Percentiles rank a stretch among this genome's conserved stretches.
Conservation (phyloP, 2,888 invertebrate species). For the Smittia sp. region DNA sequence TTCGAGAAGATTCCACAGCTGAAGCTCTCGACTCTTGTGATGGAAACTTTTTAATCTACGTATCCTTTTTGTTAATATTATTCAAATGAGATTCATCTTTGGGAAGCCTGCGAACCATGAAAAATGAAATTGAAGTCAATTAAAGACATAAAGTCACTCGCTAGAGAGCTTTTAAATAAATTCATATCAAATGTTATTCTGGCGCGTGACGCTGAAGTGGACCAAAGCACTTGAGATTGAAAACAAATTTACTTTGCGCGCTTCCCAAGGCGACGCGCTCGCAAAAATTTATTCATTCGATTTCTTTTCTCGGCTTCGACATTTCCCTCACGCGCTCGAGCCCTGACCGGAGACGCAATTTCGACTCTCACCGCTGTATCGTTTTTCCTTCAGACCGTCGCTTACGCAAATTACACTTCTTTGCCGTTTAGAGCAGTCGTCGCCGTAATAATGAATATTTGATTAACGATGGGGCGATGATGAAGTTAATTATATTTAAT, state of each 20-base stretch:
- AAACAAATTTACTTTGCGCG: neutral
- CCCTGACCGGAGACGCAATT: neutral
- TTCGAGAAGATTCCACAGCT: neutral
- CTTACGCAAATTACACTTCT: neutral
- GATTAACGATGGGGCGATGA: slow-evolving; percentile 36
- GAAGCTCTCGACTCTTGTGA: neutral
- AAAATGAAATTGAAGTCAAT: slow-evolving; percentile 24
- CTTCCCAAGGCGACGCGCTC: neutral
- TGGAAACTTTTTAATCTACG: slow-evolving; percentile 13
- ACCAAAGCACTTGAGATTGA: slow-evolving; percentile 10
- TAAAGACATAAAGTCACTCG: neutral
- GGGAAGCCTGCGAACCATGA: neutral
- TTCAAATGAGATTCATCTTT: slow-evolving; percentile 25
- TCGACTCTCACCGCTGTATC: neutral
- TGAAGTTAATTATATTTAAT: slow-evolving; percentile 40
- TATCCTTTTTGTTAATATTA: slow-evolving; percentile 13
- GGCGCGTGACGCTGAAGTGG: neutral
- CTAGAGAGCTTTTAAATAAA: neutral
- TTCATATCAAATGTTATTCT: slow-evolving; percentile 4
- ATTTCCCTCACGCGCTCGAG: neutral
- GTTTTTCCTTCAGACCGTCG: neutral
- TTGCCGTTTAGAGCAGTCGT: neutral
- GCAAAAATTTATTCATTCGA: neutral
- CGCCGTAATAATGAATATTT: slow-evolving; percentile 26
- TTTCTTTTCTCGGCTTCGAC: neutral